Evolutionary conservation across 2,888 invertebrate species (phyloP).

Genomic region (Orthosia gothica): DNA sequence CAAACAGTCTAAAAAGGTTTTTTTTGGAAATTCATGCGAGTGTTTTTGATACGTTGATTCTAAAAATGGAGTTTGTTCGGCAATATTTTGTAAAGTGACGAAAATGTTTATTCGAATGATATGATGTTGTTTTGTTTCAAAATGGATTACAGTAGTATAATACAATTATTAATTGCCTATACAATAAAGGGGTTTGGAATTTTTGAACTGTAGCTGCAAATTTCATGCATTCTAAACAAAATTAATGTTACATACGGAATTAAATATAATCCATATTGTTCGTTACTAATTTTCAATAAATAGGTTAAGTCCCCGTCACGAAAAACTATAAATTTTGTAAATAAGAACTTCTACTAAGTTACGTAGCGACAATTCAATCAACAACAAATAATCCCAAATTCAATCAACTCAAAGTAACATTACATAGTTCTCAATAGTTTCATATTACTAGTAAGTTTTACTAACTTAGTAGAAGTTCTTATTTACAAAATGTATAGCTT

Average conservation of each 20-base stretch:
- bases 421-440: no score
- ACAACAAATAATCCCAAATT: no score
- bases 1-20: conserved; percentile 12
- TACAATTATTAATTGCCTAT: conserved; percentile 5
- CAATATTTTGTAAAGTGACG: conserved; percentile 3
- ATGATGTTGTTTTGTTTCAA: conserved; percentile 10
- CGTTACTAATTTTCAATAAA: neutral
- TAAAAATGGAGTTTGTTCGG: conserved; percentile 1
- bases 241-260: neutral
- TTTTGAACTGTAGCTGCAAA: neutral
- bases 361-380: no score
- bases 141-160: conserved; percentile 1
- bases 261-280: neutral
- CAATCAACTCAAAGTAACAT: no score
- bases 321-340: no score
- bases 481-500: no score
- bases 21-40: neutral
- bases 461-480: no score
- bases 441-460: no score
- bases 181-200: neutral
- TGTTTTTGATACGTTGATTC: conserved; percentile 1
- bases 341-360: no score
- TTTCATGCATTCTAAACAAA: neutral
- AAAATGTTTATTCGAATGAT: neutral
- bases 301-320: no score